Base-by-base conservation (phyloP, 2,113 vertebrate genomes). In the Pachyramphus minor region DNA sequence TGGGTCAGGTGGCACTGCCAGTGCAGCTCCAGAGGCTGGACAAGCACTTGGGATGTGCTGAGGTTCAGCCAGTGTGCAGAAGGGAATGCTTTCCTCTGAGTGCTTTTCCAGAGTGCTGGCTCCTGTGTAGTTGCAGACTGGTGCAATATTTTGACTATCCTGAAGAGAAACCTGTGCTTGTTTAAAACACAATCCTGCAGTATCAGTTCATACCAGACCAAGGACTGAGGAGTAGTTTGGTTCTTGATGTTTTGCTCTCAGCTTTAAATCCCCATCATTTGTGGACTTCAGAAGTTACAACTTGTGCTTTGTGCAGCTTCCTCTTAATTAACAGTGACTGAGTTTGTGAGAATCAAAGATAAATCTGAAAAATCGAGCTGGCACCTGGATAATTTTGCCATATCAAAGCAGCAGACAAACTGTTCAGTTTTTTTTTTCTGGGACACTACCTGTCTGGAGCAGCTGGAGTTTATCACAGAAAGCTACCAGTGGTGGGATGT, bases 1-100 rank as follows among this genome's bases (percentile, higher is more conserved):
- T 24, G 63, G 24, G 6, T 15, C 8, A 49, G 72, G 58, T 0
- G 5, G 39, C 39, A n/a, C n/a, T n/a, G 39, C 0, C 2, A 56
- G 30, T 12, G 58, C 60, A 45, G 66, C 59, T 84, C 35, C 8
- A 1, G 15, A 33, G n/a, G 23, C 56, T 39, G 67, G 53, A 12
- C 23, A 35, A 25, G 58, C 31, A 1, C 39, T 7, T 20, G 35
- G 17, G 33, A 52, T 9, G 47, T 72, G 89, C 89, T 71, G 80
- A n/a, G 37, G 2, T 75, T 56, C 63, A 77, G 42, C 11, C 28
- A 2, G n/a, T 5, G 31, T n/a, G 18, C 74, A 66, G 66, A 35
- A 23, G 11, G 56, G 41, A 75, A 23, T 14, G 22, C 53, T 67
- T 47, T 58, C 67, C 42, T 83, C 62, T 37, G 23, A 8, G 0